Evolutionary conservation across 2,797 vertebrate species (phyloP), one percentile per base, ranked within the genome.

Genomic region (Pangasius djambal): DNA sequence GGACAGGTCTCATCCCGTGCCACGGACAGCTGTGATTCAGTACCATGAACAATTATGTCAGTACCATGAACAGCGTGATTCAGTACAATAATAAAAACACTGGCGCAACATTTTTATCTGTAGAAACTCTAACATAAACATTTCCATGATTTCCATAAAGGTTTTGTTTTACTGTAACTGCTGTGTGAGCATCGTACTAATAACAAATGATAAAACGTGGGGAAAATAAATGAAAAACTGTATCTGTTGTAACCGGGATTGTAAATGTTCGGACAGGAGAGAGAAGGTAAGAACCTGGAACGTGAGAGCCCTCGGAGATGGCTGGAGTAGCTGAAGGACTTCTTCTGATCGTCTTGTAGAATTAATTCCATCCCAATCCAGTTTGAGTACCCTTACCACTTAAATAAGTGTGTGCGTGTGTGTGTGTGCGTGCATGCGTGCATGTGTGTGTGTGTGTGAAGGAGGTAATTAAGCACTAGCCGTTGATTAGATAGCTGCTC

Each of bases 401-500:
- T 92, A 94, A 94, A 18, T 50, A 40, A 28, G 57, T 63, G 52
- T 79, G 52, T 79, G 77, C 34, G 55, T 82, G 79, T 82, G 63
- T 44, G 93, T 93, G 93, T 92, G 92, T 94, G 93, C 34, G 52
- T 22, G 78, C 40, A 31, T 57, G 52, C 57, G 52, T 81, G 77
- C 34, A 34, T 83, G 79, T 83, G 63, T 48, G 37, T 94, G 94
- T 93, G 93, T 93, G 93, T 91, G 92, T 94, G 94, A 84, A 92
- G 94, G 93, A 94, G 95, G 91, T 95, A 95, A 95, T 95, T 95
- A 96, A 95, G 93, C 95, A 91, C 89, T 94, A 92, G 93, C 92
- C 25, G 93, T 93, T 95, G 95, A 96, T 96, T 95, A 94, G 94
- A 95, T 95, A 95, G 95, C 94, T 94, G 94, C 92, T 94, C 94